These are phyloP conservation scores for Oenanthe melanoleuca DNA, from an alignment of 2,113 vertebrate genomes.

Conservation along the genomic window DNA sequence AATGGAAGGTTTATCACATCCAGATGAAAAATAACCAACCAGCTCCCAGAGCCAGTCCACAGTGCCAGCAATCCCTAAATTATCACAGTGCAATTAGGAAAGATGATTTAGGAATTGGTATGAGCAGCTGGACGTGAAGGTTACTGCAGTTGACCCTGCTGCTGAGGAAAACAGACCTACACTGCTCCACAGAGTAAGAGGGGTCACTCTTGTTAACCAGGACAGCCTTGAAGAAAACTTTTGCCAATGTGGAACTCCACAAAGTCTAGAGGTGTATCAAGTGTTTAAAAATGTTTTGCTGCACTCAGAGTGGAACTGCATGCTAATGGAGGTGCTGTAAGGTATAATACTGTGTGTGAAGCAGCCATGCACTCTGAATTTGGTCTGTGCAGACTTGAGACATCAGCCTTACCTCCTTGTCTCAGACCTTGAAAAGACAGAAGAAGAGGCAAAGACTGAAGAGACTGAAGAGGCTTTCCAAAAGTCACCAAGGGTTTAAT, in stretches of 20 bases:
- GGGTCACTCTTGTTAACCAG: neutral
- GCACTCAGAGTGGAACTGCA: neutral
- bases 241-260: neutral
- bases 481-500: neutral
- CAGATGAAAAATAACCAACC: neutral
- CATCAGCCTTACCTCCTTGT: neutral
- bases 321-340: neutral
- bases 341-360: neutral
- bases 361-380: fast-evolving
- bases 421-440: neutral
- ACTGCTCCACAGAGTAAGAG: neutral
- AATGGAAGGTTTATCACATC: neutral
- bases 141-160: neutral
- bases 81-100: neutral
- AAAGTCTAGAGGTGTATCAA: neutral
- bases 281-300: neutral
- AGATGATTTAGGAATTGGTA: neutral
- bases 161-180: neutral
- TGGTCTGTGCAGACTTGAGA: neutral
- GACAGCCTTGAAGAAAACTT: neutral
- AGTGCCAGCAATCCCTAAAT: neutral
- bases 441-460: neutral
- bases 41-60: neutral
- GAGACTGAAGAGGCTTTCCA: neutral
- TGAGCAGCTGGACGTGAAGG: neutral